Evolutionary conservation across 92 coral and sea anemone genomes (phyloP), one percentile per base, ranked within the genome.

Genomic region (Zoanthus sociatus): DNA sequence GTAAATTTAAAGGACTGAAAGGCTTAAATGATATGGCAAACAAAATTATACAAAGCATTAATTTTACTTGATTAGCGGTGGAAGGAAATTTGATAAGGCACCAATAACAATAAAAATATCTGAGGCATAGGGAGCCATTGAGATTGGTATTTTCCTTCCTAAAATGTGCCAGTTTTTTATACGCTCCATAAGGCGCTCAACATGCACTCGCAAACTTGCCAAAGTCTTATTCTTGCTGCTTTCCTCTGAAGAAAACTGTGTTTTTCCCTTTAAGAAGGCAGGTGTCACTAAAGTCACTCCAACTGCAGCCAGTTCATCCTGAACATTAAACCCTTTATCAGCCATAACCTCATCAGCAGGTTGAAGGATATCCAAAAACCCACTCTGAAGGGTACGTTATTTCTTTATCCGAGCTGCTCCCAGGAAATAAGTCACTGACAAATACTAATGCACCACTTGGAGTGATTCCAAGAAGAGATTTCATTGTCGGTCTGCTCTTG

Each of bases 81-180:
- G 77, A 67, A 54, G 67, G 48, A 72, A 71, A 73, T 84, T 84
- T 71, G 87, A 84, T 7, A 84, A 33, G 14, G 87, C 87, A 84
- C 87, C 68, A 20, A 71, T 71, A 7, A 71, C 82, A 71, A 84
- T 78, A 37, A 76, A 71, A 8, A 89, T 76, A 79, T 78, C 89
- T 47, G 91, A 90, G 7, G 93, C 93, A 87, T 70, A 75, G 1
- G 90, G 88, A 32, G 87, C 87, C 88, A 87, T 67, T n/a, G 88
- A 45, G 44, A 87, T 79, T 48, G 90, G 88, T 26, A 87, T 32
- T 69, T 55, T 81, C 45, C 87, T 30, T 7, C 70, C 90, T 17
- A 87, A 53, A 31, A 88, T 81, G 58, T 88, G 90, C 87, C 87
- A 88, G 90, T 88, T 88, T 42, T 88, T 88, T 10, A 88, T 82